Evolutionary conservation across 2,113 vertebrate species (phyloP).

Genomic region (Stigmatopora argus): DNA sequence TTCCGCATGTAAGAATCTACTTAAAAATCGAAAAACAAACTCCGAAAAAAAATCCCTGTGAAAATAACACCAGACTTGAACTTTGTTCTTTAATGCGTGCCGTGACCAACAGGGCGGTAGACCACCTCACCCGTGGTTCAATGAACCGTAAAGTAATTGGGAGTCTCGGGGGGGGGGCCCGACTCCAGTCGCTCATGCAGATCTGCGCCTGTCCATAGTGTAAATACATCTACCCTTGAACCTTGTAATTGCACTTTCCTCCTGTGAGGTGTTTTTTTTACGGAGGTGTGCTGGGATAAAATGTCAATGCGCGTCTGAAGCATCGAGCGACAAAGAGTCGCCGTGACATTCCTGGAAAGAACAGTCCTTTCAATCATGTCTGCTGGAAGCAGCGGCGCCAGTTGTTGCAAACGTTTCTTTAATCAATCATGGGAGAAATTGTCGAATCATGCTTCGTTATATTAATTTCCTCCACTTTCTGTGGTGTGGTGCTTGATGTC

Average conservation of each 20-base stretch:
- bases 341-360: neutral
- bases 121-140: conserved; percentile 22
- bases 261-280: conserved; percentile 4
- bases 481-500: too few species aligned
- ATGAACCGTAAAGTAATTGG: conserved; percentile 51
- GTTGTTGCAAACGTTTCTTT: neutral
- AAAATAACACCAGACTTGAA: conserved; percentile 50
- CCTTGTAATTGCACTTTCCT: conserved; percentile 46
- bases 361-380: conserved; percentile 4
- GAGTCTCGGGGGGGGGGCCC: conserved; percentile 33
- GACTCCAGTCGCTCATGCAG: conserved; percentile 25
- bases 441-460: neutral
- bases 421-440: neutral
- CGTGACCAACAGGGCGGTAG: conserved; percentile 19
- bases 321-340: conserved; percentile 19
- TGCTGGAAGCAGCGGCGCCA: conserved; percentile 16
- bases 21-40: too few species aligned
- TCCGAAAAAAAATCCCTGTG: conserved; percentile 31
- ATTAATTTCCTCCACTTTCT: neutral
- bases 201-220: conserved; percentile 42
- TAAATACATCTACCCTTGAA: conserved; percentile 53
- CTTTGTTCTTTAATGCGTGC: conserved; percentile 46
- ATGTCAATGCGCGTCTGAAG: conserved; percentile 15
- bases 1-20: too few species aligned
- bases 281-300: conserved; percentile 13